These are phyloP conservation scores for Campoplex capitator DNA, from an alignment of 2,888 invertebrate genomes.

Conservation along the genomic window DNA sequence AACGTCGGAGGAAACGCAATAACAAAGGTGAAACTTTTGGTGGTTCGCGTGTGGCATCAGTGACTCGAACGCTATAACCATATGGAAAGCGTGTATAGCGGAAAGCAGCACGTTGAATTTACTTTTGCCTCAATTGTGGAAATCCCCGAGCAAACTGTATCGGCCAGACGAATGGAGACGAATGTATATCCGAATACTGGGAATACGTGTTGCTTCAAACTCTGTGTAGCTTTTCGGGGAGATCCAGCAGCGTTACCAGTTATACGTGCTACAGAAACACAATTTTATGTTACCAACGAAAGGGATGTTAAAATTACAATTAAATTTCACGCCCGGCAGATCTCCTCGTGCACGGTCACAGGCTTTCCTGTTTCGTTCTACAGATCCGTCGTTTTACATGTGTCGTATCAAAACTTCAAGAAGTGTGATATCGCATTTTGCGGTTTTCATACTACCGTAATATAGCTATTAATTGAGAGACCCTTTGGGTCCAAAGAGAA, in stretches of 20 bases:
- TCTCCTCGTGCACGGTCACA: constrained; percentile 45
- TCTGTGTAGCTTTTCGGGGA: constrained; percentile 42
- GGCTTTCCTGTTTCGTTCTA: constrained; percentile 13
- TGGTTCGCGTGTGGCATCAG: constrained; percentile 53
- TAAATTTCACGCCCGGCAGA: constrained; percentile 75
- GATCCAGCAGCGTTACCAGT: constrained; percentile 10
- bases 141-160: constrained; percentile 37
- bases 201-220: not conserved
- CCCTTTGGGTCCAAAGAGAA: constrained; percentile 24
- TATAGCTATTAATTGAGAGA: not conserved
- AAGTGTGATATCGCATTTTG: constrained; percentile 16
- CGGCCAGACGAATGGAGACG: constrained; percentile 31
- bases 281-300: constrained; percentile 4
- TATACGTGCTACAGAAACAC: not conserved
- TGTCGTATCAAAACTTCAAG: constrained; percentile 15
- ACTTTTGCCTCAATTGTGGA: constrained; percentile 38
- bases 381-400: not conserved
- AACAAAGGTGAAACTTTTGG: constrained; percentile 71
- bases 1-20: constrained; percentile 59
- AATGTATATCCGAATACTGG: not conserved
- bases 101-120: constrained; percentile 25
- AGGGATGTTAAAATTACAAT: constrained; percentile 71
- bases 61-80: constrained; percentile 46
- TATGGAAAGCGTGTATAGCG: not conserved
- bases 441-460: not conserved